Percentiles rank a stretch among this genome's conserved stretches.
These are phyloP conservation scores for Caenorhabditis sulstoni DNA, from an alignment of 2,888 invertebrate genomes.

Conservation along the genomic window DNA sequence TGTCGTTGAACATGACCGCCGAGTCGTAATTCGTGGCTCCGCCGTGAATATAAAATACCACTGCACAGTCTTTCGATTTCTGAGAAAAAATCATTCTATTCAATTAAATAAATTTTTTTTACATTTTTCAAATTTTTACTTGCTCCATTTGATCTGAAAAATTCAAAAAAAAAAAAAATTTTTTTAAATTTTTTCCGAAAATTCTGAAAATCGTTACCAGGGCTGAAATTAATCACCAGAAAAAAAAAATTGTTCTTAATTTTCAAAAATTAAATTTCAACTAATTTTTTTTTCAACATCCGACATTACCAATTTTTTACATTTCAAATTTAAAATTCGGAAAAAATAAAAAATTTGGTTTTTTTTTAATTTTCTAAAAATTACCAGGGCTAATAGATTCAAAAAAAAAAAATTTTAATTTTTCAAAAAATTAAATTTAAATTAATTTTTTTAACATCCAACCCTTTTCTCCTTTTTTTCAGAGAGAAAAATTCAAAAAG, in stretches of 20 bases:
- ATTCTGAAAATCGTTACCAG: too few species aligned
- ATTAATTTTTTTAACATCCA: not conserved
- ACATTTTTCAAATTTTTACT: not conserved
- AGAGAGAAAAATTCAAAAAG: too few species aligned
- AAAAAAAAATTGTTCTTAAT: not conserved
- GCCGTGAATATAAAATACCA: slow-evolving; percentile 74
- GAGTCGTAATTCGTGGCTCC: slow-evolving; percentile 75
- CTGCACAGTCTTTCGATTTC: slow-evolving; percentile 65
- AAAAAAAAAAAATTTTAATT: not conserved
- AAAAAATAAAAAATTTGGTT: not conserved
- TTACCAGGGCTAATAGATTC: not conserved
- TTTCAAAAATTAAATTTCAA: too few species aligned
- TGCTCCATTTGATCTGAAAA: not conserved
- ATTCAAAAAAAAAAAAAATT: too few species aligned
- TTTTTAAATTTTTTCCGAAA: too few species aligned
- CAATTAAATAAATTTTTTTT: too few species aligned
- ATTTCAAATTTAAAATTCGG: too few species aligned
- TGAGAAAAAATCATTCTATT: not conserved
- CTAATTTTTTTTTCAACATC: too few species aligned
- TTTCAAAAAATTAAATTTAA: not conserved
- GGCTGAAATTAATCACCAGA: too few species aligned
- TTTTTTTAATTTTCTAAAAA: slow-evolving; percentile 3
- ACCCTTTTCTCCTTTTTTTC: too few species aligned
- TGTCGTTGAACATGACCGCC: slow-evolving; percentile 77
- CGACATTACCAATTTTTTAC: not conserved